These are phyloP conservation scores for Bombus fervidus DNA, from an alignment of 1,140 invertebrate species.

Conservation along the genomic window DNA sequence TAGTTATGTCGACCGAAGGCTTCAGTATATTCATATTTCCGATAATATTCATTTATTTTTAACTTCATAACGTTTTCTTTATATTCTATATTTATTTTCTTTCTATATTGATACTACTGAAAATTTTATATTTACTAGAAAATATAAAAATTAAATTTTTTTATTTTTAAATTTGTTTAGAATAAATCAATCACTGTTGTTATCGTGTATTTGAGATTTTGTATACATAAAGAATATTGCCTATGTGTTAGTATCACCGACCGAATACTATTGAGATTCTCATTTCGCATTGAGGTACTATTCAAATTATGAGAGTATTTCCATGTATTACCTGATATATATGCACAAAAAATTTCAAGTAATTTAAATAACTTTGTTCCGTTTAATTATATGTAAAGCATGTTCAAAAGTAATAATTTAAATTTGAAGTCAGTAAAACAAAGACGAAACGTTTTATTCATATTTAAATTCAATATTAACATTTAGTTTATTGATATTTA, in stretches of 20 bases:
- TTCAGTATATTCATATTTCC: neutral
- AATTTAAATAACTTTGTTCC: neutral
- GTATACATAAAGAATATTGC: neutral
- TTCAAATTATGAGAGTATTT: neutral
- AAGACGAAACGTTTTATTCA: neutral
- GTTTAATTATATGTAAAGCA: neutral
- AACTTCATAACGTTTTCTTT: too few relatives aligned
- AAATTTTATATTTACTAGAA: conserved; percentile 8
- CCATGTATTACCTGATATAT: too few relatives aligned
- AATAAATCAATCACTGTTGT: neutral
- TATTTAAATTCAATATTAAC: neutral
- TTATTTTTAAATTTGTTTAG: neutral
- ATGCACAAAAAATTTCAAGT: too few relatives aligned
- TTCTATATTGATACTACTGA: neutral
- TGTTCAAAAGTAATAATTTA: neutral
- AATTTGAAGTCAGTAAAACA: neutral
- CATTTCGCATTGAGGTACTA: neutral
- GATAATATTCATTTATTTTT: neutral
- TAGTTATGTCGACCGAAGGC: neutral
- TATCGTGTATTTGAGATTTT: neutral
- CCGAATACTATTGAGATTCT: too few relatives aligned
- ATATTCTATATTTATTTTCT: neutral
- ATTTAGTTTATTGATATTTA: too few relatives aligned
- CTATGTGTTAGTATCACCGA: neutral
- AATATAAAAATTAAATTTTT: neutral